A percentile compares a stretch with the other conserved stretches of the same genome.
These are phyloP conservation scores for Erpetoichthys calabaricus DNA, from an alignment of 2,797 vertebrate species.

Conservation along the genomic window DNA sequence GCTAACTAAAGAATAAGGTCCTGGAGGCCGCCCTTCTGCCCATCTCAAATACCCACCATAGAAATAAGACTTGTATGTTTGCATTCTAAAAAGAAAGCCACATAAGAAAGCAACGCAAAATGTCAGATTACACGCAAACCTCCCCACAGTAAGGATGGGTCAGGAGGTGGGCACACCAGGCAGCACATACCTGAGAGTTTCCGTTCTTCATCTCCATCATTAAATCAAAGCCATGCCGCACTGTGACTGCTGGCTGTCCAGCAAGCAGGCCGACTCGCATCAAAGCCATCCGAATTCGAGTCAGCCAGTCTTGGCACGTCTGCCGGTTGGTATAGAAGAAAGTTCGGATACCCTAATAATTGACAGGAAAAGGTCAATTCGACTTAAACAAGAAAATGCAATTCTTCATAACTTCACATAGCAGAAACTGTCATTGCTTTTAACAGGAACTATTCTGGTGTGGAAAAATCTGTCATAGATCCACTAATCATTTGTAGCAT, in stretches of 20 bases:
- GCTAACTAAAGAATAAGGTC: too few species aligned
- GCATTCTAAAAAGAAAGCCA: too few species aligned
- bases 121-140: too few species aligned
- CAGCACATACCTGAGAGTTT: slow-evolving; percentile 59
- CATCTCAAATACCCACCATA: too few species aligned
- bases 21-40: too few species aligned
- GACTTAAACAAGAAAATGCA: not conserved
- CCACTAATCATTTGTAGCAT: too few species aligned
- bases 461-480: too few species aligned
- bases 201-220: slow-evolving; percentile 86
- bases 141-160: not conserved
- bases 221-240: slow-evolving; percentile 91
- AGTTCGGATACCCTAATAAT: slow-evolving; percentile 71
- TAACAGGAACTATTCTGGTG: too few species aligned
- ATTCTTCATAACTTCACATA: not conserved
- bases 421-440: not conserved
- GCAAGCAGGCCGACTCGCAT: slow-evolving; percentile 92
- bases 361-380: slow-evolving; percentile 5
- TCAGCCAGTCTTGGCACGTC: slow-evolving; percentile 96
- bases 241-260: slow-evolving; percentile 90
- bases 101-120: too few species aligned
- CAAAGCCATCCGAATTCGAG: slow-evolving; percentile 82
- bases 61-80: too few species aligned
- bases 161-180: not conserved
- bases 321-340: slow-evolving; percentile 97